These are phyloP conservation scores for Chloebia gouldiae DNA, from an alignment of 2,113 vertebrate species.

Conservation along the genomic window DNA sequence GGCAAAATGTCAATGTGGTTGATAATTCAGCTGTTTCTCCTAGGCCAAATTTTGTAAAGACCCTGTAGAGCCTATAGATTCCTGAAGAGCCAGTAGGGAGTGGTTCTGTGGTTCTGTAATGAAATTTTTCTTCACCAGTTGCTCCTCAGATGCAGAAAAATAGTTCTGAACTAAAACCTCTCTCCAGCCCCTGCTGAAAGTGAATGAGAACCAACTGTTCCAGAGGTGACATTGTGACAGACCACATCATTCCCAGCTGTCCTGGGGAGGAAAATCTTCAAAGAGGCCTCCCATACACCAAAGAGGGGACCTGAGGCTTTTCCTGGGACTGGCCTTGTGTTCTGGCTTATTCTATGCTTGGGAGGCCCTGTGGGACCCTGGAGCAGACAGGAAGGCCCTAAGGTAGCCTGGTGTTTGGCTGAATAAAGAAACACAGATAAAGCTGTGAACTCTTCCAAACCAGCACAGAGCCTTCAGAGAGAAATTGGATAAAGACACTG, in stretches of 20 bases:
- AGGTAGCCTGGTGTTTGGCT: not conserved
- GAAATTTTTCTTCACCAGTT: not conserved
- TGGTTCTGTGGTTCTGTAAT: not conserved
- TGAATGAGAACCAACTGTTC: not conserved
- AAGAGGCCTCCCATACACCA: not conserved
- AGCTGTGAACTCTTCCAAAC: not conserved
- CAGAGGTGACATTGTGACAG: not conserved
- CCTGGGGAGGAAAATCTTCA: not conserved
- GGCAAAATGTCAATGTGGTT: not conserved
- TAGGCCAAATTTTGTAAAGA: not conserved
- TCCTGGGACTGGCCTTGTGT: not conserved
- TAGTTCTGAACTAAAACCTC: not conserved
- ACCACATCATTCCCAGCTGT: not conserved
- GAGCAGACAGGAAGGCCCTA: not conserved
- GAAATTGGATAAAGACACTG: not conserved
- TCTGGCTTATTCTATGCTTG: not conserved
- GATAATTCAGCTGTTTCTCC: not conserved
- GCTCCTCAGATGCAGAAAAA: not conserved
- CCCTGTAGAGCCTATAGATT: not conserved
- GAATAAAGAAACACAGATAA: not conserved
- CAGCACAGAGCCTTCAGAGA: not conserved
- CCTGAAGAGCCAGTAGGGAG: not conserved
- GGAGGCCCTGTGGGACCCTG: not conserved
- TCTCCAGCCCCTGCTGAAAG: not conserved
- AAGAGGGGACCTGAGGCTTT: not conserved